Evolutionary conservation across 2,888 invertebrate species (phyloP).

Genomic region (Macrosoma leucophasiata): DNA sequence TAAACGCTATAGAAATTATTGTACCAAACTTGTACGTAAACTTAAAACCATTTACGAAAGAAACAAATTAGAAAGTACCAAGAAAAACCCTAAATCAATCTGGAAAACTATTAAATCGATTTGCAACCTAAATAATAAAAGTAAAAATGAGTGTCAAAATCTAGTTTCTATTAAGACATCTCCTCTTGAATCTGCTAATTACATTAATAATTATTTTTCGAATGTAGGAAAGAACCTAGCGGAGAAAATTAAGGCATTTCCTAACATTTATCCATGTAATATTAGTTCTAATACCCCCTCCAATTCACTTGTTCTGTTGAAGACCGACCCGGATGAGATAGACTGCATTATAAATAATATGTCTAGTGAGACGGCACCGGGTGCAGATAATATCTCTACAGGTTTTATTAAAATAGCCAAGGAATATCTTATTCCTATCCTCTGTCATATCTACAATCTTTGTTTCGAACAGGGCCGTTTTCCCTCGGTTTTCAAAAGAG

Average conservation of each 20-base stretch:
- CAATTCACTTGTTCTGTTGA: too few species aligned
- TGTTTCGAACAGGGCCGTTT: too few species aligned
- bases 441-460: too few species aligned
- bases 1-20: slow-evolving; percentile 9
- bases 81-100: not conserved
- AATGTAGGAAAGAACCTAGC: slow-evolving; percentile 1
- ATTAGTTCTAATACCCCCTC: too few species aligned
- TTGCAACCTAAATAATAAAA: not conserved
- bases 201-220: slow-evolving; percentile 1
- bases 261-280: too few species aligned
- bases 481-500: too few species aligned
- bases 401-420: too few species aligned
- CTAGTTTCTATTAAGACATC: not conserved
- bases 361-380: too few species aligned
- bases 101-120: slow-evolving; percentile 3
- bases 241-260: not conserved
- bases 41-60: slow-evolving; percentile 2
- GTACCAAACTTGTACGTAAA: slow-evolving; percentile 1
- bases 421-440: too few species aligned
- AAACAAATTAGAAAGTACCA: not conserved
- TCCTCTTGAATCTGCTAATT: not conserved
- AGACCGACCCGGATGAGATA: too few species aligned
- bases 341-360: too few species aligned
- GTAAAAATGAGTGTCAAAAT: not conserved
- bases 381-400: too few species aligned